Percentiles rank a stretch among this genome's conserved stretches.
Evolutionary conservation across 2,888 invertebrate species (phyloP).

Genomic region (Rhogogaster chlorosoma): DNA sequence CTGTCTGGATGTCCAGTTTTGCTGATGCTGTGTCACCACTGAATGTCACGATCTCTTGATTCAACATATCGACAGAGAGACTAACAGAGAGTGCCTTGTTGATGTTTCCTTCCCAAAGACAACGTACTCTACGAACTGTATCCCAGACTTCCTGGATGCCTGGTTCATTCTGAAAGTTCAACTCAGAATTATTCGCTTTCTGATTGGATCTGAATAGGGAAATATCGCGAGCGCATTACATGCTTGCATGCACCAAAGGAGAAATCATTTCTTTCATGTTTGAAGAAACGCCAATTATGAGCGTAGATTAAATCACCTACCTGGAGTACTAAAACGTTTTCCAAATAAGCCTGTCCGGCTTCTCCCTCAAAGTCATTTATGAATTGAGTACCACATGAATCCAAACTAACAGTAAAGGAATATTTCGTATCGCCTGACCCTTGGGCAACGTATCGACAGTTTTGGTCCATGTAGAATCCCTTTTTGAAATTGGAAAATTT

Average conservation of each 20-base stretch:
- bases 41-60: conserved; percentile 90
- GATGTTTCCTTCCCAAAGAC: conserved; percentile 90
- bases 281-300: not conserved
- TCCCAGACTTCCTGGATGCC: conserved; percentile 91
- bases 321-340: conserved; percentile 86
- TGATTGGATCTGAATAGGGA: not conserved
- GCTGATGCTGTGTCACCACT: conserved; percentile 92
- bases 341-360: conserved; percentile 87
- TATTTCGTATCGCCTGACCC: conserved; percentile 86
- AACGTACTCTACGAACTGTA: conserved; percentile 87
- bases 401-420: conserved; percentile 86
- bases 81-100: conserved; percentile 88
- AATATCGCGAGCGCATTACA: not conserved
- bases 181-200: not conserved
- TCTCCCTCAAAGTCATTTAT: conserved; percentile 88
- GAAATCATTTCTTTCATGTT: not conserved
- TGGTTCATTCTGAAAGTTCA: conserved; percentile 83
- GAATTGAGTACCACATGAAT: conserved; percentile 89
- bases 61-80: conserved; percentile 88
- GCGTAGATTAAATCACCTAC: conserved; percentile 57
- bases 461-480: conserved; percentile 84
- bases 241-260: not conserved
- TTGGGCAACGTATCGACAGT: conserved; percentile 87
- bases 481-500: conserved; percentile 60
- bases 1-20: conserved; percentile 87